These are phyloP conservation scores for Calliopum simillimum DNA, from an alignment of 2,888 invertebrate genomes.

Conservation along the genomic window DNA sequence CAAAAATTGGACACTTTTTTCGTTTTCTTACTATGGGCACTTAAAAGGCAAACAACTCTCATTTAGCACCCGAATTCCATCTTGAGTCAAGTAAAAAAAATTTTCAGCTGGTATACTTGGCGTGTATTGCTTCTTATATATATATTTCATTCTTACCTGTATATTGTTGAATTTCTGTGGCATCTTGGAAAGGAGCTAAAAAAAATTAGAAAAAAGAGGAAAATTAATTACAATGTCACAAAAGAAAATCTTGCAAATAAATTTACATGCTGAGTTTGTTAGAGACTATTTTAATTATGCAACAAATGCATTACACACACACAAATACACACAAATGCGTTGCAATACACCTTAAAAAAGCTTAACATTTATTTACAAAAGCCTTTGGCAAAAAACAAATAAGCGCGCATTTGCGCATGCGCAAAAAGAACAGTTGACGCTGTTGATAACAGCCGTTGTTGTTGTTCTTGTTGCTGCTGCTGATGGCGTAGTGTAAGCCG, in stretches of 20 bases:
- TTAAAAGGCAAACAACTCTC: too few relatives aligned
- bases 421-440: slow-evolving; percentile 46
- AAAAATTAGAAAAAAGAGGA: slow-evolving; percentile 63
- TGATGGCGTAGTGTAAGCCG: background rate
- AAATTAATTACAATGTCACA: background rate
- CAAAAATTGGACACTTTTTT: too few relatives aligned
- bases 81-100: too few relatives aligned
- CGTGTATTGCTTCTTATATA: too few relatives aligned
- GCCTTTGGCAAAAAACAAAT: background rate
- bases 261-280: too few relatives aligned
- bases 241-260: background rate
- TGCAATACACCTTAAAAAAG: background rate
- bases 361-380: background rate
- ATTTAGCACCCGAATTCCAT: too few relatives aligned
- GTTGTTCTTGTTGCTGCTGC: too few relatives aligned
- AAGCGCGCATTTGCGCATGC: slow-evolving; percentile 49
- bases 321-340: background rate
- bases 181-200: slow-evolving; percentile 77
- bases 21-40: too few relatives aligned
- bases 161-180: slow-evolving; percentile 74
- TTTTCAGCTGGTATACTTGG: too few relatives aligned
- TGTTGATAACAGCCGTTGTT: slow-evolving; percentile 28
- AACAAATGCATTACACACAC: background rate
- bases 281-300: background rate
- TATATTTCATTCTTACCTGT: slow-evolving; percentile 68